Evolutionary conservation across 2,113 vertebrate species (phyloP).

Genomic region (Turdus rufiventris): DNA sequence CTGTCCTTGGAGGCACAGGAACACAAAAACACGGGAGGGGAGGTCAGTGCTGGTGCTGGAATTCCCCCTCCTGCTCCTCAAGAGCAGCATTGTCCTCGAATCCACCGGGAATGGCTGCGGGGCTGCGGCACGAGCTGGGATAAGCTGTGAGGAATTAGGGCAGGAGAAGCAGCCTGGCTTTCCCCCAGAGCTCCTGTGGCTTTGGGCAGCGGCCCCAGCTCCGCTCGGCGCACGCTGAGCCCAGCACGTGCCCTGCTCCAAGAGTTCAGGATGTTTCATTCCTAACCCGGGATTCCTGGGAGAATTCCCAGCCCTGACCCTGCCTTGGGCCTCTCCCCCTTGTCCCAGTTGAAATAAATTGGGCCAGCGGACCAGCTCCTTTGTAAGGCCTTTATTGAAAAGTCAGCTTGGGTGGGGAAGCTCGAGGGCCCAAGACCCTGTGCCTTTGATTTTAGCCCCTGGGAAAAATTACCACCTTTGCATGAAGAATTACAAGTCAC

Average conservation of each 20-base stretch:
- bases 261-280: neutral
- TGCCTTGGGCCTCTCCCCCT: neutral
- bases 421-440: no score
- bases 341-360: neutral
- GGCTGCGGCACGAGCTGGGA: neutral
- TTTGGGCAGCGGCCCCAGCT: neutral
- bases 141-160: neutral
- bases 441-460: no score
- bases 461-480: no score
- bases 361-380: no score
- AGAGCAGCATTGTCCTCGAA: neutral
- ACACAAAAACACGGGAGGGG: neutral
- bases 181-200: neutral
- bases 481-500: no score
- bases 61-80: neutral
- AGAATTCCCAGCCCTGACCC: neutral
- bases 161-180: neutral
- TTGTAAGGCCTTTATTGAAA: no score
- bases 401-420: no score
- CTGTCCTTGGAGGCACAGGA: neutral
- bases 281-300: fast-evolving
- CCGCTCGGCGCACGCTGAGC: neutral
- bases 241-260: neutral
- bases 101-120: neutral
- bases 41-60: neutral